Conservation (phyloP, 1,140 invertebrate genomes). For the Colletes gigas region DNA sequence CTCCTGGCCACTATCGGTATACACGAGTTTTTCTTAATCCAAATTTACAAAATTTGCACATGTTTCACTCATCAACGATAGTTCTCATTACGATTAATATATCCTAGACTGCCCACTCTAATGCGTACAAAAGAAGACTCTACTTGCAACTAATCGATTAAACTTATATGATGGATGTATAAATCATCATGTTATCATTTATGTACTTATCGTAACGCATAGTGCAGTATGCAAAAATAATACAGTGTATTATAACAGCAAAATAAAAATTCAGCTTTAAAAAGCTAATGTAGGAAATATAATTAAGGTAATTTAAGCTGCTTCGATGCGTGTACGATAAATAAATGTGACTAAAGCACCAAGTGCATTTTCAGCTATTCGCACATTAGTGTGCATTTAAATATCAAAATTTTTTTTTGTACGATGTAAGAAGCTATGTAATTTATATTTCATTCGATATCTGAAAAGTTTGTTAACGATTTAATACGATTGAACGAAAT, state of each 20-base stretch:
- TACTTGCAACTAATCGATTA: constrained; percentile 54
- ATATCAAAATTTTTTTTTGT: neutral
- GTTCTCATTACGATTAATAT: constrained; percentile 56
- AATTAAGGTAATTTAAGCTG: constrained; percentile 1
- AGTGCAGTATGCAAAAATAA: constrained; percentile 10
- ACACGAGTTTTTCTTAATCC: constrained; percentile 46
- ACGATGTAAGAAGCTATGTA: constrained; percentile 12
- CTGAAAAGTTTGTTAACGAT: constrained; percentile 8
- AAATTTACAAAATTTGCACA: constrained; percentile 47
- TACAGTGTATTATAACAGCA: neutral
- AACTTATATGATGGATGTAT: constrained; percentile 60
- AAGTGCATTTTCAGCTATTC: constrained; percentile 17
- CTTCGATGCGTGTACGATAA: constrained; percentile 51
- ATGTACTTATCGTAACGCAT: constrained; percentile 53
- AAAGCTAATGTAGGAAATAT: neutral
- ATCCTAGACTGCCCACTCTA: constrained; percentile 77
- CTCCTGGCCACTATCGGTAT: constrained; percentile 65
- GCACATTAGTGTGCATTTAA: constrained; percentile 4
- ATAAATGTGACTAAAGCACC: constrained; percentile 44
- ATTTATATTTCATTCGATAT: constrained; percentile 21
- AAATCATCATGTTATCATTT: constrained; percentile 25
- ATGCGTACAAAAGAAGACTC: constrained; percentile 62
- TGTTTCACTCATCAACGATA: constrained; percentile 40
- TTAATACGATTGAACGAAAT: neutral
- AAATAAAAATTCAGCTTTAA: constrained; percentile 25